phyloP scores from a whole-genome alignment of 2,888 invertebrate species.

The Chloroclystis v-ata region DNA sequence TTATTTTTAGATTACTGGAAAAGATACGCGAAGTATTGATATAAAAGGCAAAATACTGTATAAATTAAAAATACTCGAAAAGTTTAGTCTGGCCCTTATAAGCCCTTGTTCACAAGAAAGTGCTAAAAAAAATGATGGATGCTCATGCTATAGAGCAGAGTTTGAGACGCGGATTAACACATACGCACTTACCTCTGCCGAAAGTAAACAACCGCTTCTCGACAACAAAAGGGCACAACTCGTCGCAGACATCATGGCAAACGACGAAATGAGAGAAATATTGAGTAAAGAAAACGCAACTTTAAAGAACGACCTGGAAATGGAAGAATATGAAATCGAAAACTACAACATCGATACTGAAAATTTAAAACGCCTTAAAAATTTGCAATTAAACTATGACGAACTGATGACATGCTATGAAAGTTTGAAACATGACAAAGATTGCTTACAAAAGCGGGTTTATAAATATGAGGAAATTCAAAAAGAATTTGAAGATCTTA shows the following conservation, averaged over 20 bases:
- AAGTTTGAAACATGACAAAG: slow-evolving; percentile 57
- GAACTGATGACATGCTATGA: slow-evolving; percentile 62
- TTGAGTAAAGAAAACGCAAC: slow-evolving; percentile 46
- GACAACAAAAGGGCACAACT: slow-evolving; percentile 62
- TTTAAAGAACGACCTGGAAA: slow-evolving; percentile 32
- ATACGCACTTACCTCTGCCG: slow-evolving; percentile 49
- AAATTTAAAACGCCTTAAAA: slow-evolving; percentile 58
- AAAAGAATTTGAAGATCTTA: slow-evolving; percentile 50
- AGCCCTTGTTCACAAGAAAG: slow-evolving; percentile 58
- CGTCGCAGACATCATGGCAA: slow-evolving; percentile 67
- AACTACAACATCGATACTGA: slow-evolving; percentile 50
- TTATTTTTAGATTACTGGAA: slow-evolving; percentile 53
- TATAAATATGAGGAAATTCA: slow-evolving; percentile 55
- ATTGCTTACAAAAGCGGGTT: slow-evolving; percentile 47
- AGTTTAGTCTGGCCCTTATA: slow-evolving; percentile 61
- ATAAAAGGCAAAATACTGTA: slow-evolving; percentile 66
- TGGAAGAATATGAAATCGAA: slow-evolving; percentile 36
- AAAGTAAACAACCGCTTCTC: slow-evolving; percentile 34
- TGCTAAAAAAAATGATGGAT: slow-evolving; percentile 31
- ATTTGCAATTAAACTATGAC: slow-evolving; percentile 59
- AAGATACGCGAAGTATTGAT: slow-evolving; percentile 57
- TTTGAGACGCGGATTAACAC: slow-evolving; percentile 42
- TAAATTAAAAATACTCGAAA: slow-evolving; percentile 67
- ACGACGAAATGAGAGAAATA: slow-evolving; percentile 67
- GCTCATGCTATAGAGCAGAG: slow-evolving; percentile 56